Base-by-base conservation (phyloP, 2,113 vertebrate species). In the Phalacrocorax aristotelis region DNA sequence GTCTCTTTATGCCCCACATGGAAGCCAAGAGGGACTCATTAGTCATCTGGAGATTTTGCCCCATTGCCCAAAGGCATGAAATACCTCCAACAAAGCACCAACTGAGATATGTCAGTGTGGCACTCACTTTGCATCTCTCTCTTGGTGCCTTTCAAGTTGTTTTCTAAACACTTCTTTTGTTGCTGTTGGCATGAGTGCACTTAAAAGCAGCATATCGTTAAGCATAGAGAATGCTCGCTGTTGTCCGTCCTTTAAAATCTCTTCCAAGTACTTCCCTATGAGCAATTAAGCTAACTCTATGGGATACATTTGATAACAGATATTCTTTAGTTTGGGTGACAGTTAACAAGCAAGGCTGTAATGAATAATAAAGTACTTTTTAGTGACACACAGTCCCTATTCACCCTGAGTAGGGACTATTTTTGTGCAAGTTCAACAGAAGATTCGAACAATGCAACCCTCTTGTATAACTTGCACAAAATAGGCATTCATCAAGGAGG, bases 391-490 rank as follows among this genome's bases (percentile, higher is more conserved):
- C 96, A 97, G 95, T 95, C 94, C 69, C 97, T 87, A 98, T 98
- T 97, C 98, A 98, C 96, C 95, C 96, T 86, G 60, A 95, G 88
- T 62, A 96, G 97, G 91, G 92, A 87, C 98, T 95, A 97, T 98
- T 98, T 98, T 96, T 97, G 96, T 97, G 96, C 91, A 96, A 98
- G 97, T 98, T 97, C 97, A 96, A 96, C 96, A 97, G 96, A 97
- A 97, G 95, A 84, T 79, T 87, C 83, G 34, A 75, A 98, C 98
- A 98, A 97, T 97, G 96, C 96, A 83, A 95, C 95, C 93, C 98
- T 97, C 97, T 98, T 98, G 97, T 98, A 93, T 92, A 90, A 95
- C 71, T 96, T 89, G 65, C 96, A 98, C 98, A 98, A 98, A 98
- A 98, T 98, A 96, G 91, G 96, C 97, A 98, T 98, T 98, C 98